Evolutionary conservation across 2,113 vertebrate genomes (phyloP), one percentile per base, ranked within the genome.

Genomic region (Dolichallabes microphthalmus): DNA sequence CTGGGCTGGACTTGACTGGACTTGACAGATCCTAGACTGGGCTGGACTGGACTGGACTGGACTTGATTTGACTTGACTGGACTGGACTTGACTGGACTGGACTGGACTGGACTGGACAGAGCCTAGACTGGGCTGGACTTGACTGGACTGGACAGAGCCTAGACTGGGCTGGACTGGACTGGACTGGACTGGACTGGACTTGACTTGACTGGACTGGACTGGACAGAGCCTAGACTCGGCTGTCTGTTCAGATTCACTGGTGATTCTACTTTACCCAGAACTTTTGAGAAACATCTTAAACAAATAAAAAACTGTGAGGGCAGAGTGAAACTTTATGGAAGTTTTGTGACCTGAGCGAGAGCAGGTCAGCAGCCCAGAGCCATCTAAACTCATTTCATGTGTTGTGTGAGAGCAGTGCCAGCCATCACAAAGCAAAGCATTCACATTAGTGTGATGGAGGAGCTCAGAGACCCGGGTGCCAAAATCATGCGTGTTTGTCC

Each of bases 381-480:
- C 52, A 17, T 30, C 52, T 57, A n/a, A 32, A 30, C 74, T 57
- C 75, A 57, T 57, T 57, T 77, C 9, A 77, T 55, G 20, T 27
- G 10, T 32, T 27, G 75, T 78, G 53, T 57, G 11, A 57, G 53
- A 57, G 75, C 52, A 10, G 27, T 20, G 52, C 15, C n/a, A 58
- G 53, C 27, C 15, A 9, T 78, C 75, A 58, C 52, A 78, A 78
- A 78, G 27, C 75, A 19, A 4, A 57, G 52, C 52, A 19, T 78
- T 58, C 53, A 78, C 75, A 78, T 78, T 32, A 78, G 75, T 11
- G 6, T 57, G 52, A 78, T 32, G 53, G 75, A 78, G 52, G 10
- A 57, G 27, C 53, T 20, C 27, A 11, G 27, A 32, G 27, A 20
- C 8, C 17, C 53, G 75, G 20, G 27, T 32, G 8, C 52, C n/a